Conservation (phyloP, 2,797 vertebrate genomes). For the Amphiprion clarkii region DNA sequence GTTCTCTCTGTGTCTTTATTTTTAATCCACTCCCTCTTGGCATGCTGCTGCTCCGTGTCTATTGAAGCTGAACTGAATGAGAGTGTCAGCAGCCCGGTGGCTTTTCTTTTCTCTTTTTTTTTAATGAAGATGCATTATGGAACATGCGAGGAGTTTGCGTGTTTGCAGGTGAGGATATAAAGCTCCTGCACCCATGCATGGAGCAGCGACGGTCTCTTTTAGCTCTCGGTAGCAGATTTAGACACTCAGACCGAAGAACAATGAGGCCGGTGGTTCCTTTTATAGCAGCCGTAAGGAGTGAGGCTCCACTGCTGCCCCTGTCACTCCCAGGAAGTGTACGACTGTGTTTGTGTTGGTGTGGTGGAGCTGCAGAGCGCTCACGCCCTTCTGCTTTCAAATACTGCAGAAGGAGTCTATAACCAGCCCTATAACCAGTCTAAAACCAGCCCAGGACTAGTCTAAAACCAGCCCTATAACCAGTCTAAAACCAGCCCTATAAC, state of each 20-base stretch:
- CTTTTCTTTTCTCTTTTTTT: slow-evolving; percentile 69
- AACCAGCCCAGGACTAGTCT: too few species aligned
- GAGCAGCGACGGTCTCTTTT: slow-evolving; percentile 42
- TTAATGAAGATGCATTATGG: slow-evolving; percentile 79
- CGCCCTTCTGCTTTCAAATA: slow-evolving; percentile 49
- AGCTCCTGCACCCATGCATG: slow-evolving; percentile 13
- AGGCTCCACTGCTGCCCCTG: slow-evolving; percentile 30
- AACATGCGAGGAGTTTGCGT: slow-evolving; percentile 52
- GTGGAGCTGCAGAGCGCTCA: slow-evolving; percentile 41
- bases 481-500: too few species aligned
- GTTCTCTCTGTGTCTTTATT: slow-evolving; percentile 67
- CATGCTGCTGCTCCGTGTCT: slow-evolving; percentile 71
- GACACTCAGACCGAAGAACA: slow-evolving; percentile 52
- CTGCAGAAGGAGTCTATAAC: slow-evolving; percentile 28
- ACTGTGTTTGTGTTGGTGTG: slow-evolving; percentile 34
- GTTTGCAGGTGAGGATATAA: slow-evolving; percentile 41
- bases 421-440: too few species aligned
- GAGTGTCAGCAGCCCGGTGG: slow-evolving; percentile 74
- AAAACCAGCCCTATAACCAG: too few species aligned
- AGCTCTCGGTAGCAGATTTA: slow-evolving; percentile 32
- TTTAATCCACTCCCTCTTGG: slow-evolving; percentile 81
- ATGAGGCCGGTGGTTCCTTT: slow-evolving; percentile 58
- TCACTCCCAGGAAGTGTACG: slow-evolving; percentile 34
- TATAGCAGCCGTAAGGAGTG: slow-evolving; percentile 59
- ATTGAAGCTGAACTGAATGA: slow-evolving; percentile 81